These are phyloP conservation scores for Melipona beecheii DNA, from an alignment of 2,888 invertebrate genomes.

Conservation along the genomic window DNA sequence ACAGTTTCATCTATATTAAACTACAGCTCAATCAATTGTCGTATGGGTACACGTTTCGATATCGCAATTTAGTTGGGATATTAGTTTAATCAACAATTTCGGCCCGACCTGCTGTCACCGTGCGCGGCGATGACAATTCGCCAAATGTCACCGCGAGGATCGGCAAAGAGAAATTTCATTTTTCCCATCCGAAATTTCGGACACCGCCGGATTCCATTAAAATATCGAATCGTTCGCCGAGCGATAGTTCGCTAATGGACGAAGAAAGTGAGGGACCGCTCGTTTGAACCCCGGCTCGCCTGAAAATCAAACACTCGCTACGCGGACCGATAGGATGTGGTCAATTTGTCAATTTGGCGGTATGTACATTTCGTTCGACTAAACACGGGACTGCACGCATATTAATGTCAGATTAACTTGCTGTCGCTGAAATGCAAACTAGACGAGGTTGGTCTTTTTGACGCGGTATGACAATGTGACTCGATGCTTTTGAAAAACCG, in stretches of 20 bases:
- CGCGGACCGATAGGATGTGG: slow-evolving; percentile 4
- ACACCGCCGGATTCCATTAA: neutral
- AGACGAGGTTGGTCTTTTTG: neutral
- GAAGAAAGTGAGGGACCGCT: neutral
- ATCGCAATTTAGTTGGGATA: too few species aligned
- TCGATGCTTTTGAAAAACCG: slow-evolving; percentile 19
- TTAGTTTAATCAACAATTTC: too few species aligned
- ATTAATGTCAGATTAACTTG: slow-evolving; percentile 31
- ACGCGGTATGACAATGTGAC: neutral
- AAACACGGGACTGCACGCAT: slow-evolving; percentile 17
- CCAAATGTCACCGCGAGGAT: neutral
- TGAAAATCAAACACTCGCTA: slow-evolving; percentile 21
- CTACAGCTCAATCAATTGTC: too few species aligned
- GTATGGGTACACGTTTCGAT: too few species aligned
- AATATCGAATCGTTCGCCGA: neutral
- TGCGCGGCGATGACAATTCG: neutral
- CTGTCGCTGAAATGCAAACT: neutral
- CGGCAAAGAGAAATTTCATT: neutral
- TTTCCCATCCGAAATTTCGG: neutral
- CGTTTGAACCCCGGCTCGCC: neutral
- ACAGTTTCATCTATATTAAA: too few species aligned
- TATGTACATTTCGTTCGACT: slow-evolving; percentile 2
- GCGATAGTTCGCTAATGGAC: neutral
- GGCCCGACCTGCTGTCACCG: neutral
- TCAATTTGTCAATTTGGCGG: slow-evolving; percentile 24